Evolutionary conservation across 2,113 vertebrate genomes (phyloP).

Genomic region (Pseudonaja textilis): DNA sequence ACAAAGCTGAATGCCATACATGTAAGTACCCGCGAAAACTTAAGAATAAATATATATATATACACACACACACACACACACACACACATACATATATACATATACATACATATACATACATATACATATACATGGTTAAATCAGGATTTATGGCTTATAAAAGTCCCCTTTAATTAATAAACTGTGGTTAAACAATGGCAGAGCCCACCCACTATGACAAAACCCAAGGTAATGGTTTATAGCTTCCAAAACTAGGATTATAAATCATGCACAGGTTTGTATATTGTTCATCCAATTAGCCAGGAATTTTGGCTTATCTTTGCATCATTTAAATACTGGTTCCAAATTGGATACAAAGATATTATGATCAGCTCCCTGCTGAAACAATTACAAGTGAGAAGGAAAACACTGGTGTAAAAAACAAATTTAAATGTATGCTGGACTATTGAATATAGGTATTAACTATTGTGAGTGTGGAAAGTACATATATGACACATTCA

Average conservation of each 20-base stretch:
- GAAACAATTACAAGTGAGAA: not conserved
- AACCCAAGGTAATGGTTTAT: not conserved
- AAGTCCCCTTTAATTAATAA: not conserved
- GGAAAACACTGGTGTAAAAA: not conserved
- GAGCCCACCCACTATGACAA: not conserved
- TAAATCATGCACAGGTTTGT: not conserved
- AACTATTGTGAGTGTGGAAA: not conserved
- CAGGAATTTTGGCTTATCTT: not conserved
- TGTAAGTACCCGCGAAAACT: too few species aligned
- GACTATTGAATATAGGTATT: not conserved
- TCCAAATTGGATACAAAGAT: not conserved
- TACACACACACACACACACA: too few species aligned
- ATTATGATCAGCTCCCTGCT: not conserved
- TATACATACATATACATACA: too few species aligned
- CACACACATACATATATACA: too few species aligned
- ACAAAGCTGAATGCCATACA: too few species aligned
- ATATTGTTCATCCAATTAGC: not conserved
- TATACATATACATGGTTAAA: too few species aligned
- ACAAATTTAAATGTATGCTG: too few species aligned
- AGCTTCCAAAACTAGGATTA: not conserved
- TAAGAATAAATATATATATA: too few species aligned
- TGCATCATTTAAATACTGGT: not conserved
- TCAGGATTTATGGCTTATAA: not conserved
- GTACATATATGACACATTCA: not conserved
- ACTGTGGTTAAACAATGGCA: not conserved